Evolutionary conservation across 2,797 vertebrate genomes (phyloP).

Genomic region (Oreonectes daqikongensis): DNA sequence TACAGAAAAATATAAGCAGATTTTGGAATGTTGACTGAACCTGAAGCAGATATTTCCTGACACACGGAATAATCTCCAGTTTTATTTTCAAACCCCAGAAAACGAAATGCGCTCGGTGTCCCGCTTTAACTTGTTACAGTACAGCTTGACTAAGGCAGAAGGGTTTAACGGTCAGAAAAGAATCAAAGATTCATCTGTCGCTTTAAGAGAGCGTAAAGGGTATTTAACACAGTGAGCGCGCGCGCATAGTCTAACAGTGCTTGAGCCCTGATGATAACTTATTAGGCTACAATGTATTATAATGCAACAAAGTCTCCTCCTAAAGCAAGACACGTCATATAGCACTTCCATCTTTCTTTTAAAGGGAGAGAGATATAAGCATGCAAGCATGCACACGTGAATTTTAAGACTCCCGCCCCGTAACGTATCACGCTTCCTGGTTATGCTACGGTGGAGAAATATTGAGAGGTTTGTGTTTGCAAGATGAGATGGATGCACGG

Average conservation of each 20-base stretch:
- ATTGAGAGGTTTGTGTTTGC: constrained; percentile 17
- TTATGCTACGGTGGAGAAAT: background rate
- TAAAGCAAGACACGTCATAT: constrained; percentile 44
- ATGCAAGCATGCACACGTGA: background rate
- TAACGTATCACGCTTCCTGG: background rate
- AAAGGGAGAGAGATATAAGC: background rate
- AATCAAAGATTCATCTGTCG: background rate
- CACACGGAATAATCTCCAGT: background rate
- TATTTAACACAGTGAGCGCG: constrained; percentile 22
- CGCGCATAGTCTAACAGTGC: constrained; percentile 36
- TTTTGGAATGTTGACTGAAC: background rate
- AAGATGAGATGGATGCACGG: constrained; percentile 26
- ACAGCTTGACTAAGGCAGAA: constrained; percentile 44
- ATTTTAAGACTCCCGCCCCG: background rate
- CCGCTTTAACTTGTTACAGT: constrained; percentile 23
- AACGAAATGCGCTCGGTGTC: background rate
- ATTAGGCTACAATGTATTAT: constrained; percentile 6
- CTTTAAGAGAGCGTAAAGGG: constrained; percentile 23
- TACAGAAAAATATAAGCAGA: background rate
- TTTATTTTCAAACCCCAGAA: constrained; percentile 5
- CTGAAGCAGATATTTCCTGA: background rate
- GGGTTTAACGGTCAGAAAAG: constrained; percentile 22
- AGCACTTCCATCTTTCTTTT: background rate
- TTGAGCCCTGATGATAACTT: constrained; percentile 38
- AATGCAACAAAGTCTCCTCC: background rate